Conservation (phyloP, 2,113 vertebrate genomes). For the Mesembrinibis cayennensis region DNA sequence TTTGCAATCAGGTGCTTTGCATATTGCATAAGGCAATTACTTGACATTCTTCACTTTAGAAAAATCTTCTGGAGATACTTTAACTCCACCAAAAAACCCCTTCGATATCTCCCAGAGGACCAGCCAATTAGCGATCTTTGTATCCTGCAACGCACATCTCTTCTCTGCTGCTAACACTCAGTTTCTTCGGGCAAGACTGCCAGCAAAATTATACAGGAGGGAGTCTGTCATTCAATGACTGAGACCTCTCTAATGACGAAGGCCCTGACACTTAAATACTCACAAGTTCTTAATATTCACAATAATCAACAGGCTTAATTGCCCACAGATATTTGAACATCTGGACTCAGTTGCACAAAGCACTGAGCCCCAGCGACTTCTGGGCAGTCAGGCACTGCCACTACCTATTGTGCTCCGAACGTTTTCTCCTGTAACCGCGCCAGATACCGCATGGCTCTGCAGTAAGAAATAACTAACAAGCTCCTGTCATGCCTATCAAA, state of each 20-base stretch:
- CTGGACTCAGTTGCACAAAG: background rate
- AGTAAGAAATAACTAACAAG: fast-evolving
- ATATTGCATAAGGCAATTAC: background rate
- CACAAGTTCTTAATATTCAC: background rate
- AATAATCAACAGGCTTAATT: background rate
- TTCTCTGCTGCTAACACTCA: background rate
- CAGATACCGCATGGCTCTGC: fast-evolving
- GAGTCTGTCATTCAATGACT: background rate
- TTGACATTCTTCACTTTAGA: background rate
- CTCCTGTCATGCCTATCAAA: background rate
- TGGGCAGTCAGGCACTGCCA: background rate
- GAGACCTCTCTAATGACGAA: background rate
- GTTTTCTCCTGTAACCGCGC: fast-evolving
- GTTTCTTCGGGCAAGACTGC: background rate
- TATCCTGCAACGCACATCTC: background rate
- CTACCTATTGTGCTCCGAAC: fast-evolving
- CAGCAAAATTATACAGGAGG: background rate
- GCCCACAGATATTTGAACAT: background rate
- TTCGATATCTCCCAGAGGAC: fast-evolving
- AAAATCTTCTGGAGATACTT: background rate
- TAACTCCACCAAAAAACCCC: background rate
- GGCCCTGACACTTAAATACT: background rate
- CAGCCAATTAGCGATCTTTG: background rate
- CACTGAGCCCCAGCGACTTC: fast-evolving
- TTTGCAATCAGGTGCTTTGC: background rate